Percentiles rank a stretch among this genome's conserved stretches.
phyloP scores from a whole-genome alignment of 1,140 invertebrate species.

The Sitophilus oryzae region DNA sequence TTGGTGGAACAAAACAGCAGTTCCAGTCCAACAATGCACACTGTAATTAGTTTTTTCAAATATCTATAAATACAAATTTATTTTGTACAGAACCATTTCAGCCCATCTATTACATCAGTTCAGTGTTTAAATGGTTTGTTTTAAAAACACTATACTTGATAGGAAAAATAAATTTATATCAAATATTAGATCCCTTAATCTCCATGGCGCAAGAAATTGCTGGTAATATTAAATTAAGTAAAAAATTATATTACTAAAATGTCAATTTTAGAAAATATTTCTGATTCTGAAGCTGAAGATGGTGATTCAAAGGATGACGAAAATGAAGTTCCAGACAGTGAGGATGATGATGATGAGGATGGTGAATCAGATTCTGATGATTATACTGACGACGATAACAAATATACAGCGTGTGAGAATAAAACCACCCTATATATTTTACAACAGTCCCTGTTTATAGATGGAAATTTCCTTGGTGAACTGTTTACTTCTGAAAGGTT shows the following conservation, averaged over 20 bases:
- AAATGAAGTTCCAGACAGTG: slow-evolving; percentile 34
- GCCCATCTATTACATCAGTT: slow-evolving; percentile 41
- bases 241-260: slow-evolving; percentile 1
- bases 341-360: slow-evolving; percentile 41
- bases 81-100: slow-evolving; percentile 35
- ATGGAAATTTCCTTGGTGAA: slow-evolving; percentile 44
- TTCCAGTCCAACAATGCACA: slow-evolving; percentile 5
- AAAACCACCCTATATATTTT: slow-evolving; percentile 60
- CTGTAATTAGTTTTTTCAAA: not conserved
- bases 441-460: slow-evolving; percentile 53
- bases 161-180: slow-evolving; percentile 40
- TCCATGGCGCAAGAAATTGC: slow-evolving; percentile 21
- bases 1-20: slow-evolving; percentile 20
- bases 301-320: slow-evolving; percentile 17
- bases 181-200: slow-evolving; percentile 28
- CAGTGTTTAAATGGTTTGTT: slow-evolving; percentile 41
- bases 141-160: slow-evolving; percentile 42
- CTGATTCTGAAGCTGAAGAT: not conserved
- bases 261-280: not conserved
- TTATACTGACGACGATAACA: slow-evolving; percentile 38
- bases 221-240: not conserved
- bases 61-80: not conserved
- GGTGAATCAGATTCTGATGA: slow-evolving; percentile 44
- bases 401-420: slow-evolving; percentile 57
- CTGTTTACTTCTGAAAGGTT: slow-evolving; percentile 7